These are phyloP conservation scores for Rhinogobio ventralis DNA, from an alignment of 2,797 vertebrate genomes.

Conservation along the genomic window DNA sequence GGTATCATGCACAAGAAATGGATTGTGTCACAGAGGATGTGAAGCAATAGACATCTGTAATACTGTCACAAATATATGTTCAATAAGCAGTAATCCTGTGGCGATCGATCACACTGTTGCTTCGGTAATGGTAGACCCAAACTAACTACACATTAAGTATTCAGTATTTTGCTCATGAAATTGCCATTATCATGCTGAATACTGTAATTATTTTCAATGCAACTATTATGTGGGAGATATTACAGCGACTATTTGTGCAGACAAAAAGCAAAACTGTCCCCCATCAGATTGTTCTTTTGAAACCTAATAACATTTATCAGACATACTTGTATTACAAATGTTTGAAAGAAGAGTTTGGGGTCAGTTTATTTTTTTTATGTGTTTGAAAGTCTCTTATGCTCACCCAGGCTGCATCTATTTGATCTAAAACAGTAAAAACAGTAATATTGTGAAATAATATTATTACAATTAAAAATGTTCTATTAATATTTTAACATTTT, in stretches of 20 bases:
- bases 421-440: not conserved
- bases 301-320: not conserved
- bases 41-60: constrained; percentile 15
- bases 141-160: not conserved
- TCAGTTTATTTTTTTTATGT: not conserved
- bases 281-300: not conserved
- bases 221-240: not conserved
- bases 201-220: constrained; percentile 23
- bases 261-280: not conserved
- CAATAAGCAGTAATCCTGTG: constrained; percentile 14
- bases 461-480: not conserved
- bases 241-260: not conserved
- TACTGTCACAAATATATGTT: constrained; percentile 7
- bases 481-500: too few relatives aligned
- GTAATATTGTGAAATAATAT: not conserved
- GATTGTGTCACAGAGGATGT: constrained; percentile 13
- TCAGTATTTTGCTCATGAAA: constrained; percentile 19
- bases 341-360: not conserved
- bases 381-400: not conserved
- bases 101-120: not conserved
- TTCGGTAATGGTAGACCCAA: constrained; percentile 26
- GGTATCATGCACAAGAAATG: constrained; percentile 1
- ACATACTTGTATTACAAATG: not conserved
- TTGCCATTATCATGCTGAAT: not conserved
- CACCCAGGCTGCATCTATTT: not conserved